Conservation (phyloP, 2,888 invertebrate genomes). For the Rhamnusium bicolor region DNA sequence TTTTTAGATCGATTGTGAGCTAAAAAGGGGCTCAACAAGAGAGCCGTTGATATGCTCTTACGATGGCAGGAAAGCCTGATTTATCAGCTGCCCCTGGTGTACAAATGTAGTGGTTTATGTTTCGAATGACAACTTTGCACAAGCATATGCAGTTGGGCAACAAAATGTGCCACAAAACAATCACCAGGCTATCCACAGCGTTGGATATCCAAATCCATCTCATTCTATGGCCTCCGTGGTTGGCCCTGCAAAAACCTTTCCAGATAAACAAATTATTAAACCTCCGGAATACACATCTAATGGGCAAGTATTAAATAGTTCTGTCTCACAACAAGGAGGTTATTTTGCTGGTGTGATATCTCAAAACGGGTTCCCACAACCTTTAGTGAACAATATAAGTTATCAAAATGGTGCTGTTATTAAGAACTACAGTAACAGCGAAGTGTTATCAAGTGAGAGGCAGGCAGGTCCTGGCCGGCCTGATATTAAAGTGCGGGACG, state of each 20-base stretch:
- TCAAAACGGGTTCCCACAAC: slow-evolving; percentile 65
- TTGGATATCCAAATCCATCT: slow-evolving; percentile 60
- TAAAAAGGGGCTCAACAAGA: slow-evolving; percentile 71
- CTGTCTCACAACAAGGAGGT: slow-evolving; percentile 45
- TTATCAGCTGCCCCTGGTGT: slow-evolving; percentile 75
- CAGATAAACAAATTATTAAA: slow-evolving; percentile 58
- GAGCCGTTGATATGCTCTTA: slow-evolving; percentile 82
- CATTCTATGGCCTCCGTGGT: slow-evolving; percentile 66
- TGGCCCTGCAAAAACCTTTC: slow-evolving; percentile 58
- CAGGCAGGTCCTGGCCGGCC: slow-evolving; percentile 61
- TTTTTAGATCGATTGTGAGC: slow-evolving; percentile 67
- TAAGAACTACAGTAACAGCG: slow-evolving; percentile 58
- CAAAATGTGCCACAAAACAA: slow-evolving; percentile 67
- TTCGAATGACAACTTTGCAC: slow-evolving; percentile 74
- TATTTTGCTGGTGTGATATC: slow-evolving; percentile 65
- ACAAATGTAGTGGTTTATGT: slow-evolving; percentile 76
- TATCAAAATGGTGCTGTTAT: slow-evolving; percentile 62
- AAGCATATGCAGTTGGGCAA: slow-evolving; percentile 72
- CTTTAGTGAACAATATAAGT: slow-evolving; percentile 60
- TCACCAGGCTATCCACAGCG: slow-evolving; percentile 70
- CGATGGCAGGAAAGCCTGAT: slow-evolving; percentile 86
- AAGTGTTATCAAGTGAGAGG: slow-evolving; percentile 59
- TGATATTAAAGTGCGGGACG: slow-evolving; percentile 58
- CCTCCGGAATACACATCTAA: slow-evolving; percentile 57
- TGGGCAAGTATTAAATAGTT: slow-evolving; percentile 47